Percentiles rank a stretch among this genome's conserved stretches.
phyloP scores from a whole-genome alignment of 35 echinoderm and acorn worm genomes.

The Lytechinus pictus region DNA sequence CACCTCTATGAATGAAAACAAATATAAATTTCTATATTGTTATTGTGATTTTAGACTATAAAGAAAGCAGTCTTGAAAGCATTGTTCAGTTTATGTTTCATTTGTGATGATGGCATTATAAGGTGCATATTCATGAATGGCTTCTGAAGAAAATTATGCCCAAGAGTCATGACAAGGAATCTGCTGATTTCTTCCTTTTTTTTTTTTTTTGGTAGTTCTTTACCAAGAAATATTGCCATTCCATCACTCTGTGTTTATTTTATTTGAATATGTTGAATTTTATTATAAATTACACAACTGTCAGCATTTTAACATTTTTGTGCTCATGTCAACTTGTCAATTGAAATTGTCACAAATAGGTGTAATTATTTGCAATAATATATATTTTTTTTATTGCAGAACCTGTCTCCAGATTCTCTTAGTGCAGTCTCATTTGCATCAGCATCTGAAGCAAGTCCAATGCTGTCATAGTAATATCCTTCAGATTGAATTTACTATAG shows the following conservation, averaged over 20 bases:
- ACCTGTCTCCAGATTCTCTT: slow-evolving; percentile 57
- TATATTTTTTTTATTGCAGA: slow-evolving; percentile 29
- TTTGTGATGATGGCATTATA: background rate
- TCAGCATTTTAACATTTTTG: background rate
- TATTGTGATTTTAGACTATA: background rate
- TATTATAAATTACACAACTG: too few relatives aligned
- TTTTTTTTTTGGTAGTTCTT: too few relatives aligned
- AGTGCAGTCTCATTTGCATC: slow-evolving; percentile 57
- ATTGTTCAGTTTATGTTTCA: background rate
- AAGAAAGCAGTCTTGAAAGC: background rate
- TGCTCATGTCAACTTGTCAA: background rate
- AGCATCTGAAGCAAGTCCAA: slow-evolving; percentile 40
- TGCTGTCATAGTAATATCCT: slow-evolving; percentile 15
- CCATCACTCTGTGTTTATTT: too few relatives aligned
- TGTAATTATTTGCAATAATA: background rate
- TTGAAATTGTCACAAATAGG: background rate
- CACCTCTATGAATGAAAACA: too few relatives aligned
- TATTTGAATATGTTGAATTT: too few relatives aligned
- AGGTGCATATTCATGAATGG: background rate
- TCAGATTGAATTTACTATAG: background rate
- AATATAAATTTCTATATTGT: background rate
- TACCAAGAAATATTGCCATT: too few relatives aligned
- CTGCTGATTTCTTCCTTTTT: too few relatives aligned
- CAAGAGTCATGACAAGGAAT: background rate
- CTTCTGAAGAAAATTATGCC: background rate